Percentiles rank a stretch among this genome's conserved stretches.
phyloP scores from a whole-genome alignment of 2,797 vertebrate genomes.

The Acomys russatus region DNA sequence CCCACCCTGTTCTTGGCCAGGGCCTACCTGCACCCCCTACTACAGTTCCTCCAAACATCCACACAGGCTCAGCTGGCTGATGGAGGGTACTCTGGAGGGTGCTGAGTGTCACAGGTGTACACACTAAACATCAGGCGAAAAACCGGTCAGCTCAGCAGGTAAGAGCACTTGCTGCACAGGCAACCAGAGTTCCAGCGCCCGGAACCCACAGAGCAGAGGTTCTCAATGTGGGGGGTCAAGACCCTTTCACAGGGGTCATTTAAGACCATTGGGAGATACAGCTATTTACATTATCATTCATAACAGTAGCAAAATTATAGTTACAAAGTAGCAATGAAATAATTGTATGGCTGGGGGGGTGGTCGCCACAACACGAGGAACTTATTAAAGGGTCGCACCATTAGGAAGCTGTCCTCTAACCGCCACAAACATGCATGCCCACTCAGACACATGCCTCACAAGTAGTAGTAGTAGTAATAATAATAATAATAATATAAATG shows the following conservation, averaged over 20 bases:
- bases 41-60: background rate
- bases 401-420: background rate
- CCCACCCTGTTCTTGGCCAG: background rate
- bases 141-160: background rate
- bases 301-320: background rate
- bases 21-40: background rate
- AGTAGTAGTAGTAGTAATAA: background rate
- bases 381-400: background rate
- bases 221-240: background rate
- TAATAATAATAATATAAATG: background rate
- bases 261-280: background rate
- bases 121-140: background rate
- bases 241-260: background rate
- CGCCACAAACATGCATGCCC: background rate
- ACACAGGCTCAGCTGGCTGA: background rate
- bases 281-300: too few relatives aligned
- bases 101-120: background rate
- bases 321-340: background rate
- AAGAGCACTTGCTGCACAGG: background rate
- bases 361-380: background rate
- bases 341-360: background rate
- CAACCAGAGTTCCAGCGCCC: background rate
- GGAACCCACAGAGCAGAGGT: background rate
- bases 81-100: background rate
- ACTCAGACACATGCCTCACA: background rate